phyloP scores from a whole-genome alignment of 2,888 invertebrate genomes.

The Dasysyrphus albostriatus region DNA sequence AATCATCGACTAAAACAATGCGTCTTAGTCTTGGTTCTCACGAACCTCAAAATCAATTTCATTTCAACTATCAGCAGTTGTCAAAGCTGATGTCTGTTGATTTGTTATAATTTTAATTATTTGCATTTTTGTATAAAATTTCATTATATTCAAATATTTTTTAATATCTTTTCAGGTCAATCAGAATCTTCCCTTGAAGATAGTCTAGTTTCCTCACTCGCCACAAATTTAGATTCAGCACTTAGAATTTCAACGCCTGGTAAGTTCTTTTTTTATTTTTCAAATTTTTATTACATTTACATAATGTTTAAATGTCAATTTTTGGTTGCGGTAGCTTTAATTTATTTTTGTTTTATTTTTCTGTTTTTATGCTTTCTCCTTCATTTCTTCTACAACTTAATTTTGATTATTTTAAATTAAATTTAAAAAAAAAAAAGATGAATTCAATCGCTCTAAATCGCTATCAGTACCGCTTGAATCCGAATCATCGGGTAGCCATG shows the following conservation, averaged over 20 bases:
- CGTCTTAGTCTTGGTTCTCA: too few relatives aligned
- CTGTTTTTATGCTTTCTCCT: constrained; percentile 45
- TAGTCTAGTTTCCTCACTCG: constrained; percentile 77
- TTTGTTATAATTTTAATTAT: too few relatives aligned
- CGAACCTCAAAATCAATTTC: too few relatives aligned
- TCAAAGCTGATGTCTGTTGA: too few relatives aligned
- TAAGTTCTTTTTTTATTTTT: constrained; percentile 13
- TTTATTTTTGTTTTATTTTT: constrained; percentile 37
- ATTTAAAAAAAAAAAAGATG: constrained; percentile 50
- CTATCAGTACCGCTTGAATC: constrained; percentile 62
- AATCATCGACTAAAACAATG: too few relatives aligned
- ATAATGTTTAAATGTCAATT: constrained; percentile 9
- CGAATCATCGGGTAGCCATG: constrained; percentile 75
- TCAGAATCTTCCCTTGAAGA: constrained; percentile 77
- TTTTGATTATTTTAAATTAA: constrained; percentile 55
- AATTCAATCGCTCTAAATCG: constrained; percentile 52
- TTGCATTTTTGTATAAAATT: too few relatives aligned
- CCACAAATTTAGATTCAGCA: constrained; percentile 61
- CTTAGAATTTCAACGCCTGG: constrained; percentile 48
- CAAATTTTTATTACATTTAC: background rate
- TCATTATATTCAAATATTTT: background rate
- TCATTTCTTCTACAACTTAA: constrained; percentile 48
- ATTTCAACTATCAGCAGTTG: too few relatives aligned
- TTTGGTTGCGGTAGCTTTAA: constrained; percentile 35
- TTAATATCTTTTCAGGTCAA: constrained; percentile 72